Conservation (phyloP, 2,888 invertebrate species). For the Ornithoptera priamus region DNA sequence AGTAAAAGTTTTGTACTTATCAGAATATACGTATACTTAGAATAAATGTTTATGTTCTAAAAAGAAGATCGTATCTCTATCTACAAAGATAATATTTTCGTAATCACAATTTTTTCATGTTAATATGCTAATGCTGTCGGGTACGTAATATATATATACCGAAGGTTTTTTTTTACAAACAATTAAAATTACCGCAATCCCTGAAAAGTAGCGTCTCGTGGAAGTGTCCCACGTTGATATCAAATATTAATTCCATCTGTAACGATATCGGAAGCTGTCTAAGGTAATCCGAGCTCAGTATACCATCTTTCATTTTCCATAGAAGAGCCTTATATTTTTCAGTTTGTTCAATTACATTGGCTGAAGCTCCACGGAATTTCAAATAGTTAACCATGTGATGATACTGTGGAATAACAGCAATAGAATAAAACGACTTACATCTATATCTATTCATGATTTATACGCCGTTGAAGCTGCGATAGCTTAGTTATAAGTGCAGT, state of each 20-base stretch:
- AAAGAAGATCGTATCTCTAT: too few relatives aligned
- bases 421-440: background rate
- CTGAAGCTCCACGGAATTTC: slow-evolving; percentile 53
- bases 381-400: slow-evolving; percentile 66
- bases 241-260: slow-evolving; percentile 73
- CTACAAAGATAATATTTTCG: too few relatives aligned
- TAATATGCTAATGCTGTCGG: too few relatives aligned
- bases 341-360: slow-evolving; percentile 54
- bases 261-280: slow-evolving; percentile 59
- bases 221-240: slow-evolving; percentile 67
- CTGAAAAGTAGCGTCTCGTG: slow-evolving; percentile 64
- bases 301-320: slow-evolving; percentile 69
- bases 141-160: too few relatives aligned
- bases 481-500: too few relatives aligned
- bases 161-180: too few relatives aligned
- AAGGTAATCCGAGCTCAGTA: slow-evolving; percentile 54
- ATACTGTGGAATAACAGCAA: slow-evolving; percentile 45
- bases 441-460: too few relatives aligned
- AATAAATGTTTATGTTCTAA: too few relatives aligned
- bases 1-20: too few relatives aligned
- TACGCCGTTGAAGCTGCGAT: too few relatives aligned
- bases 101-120: too few relatives aligned
- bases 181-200: slow-evolving; percentile 49
- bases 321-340: slow-evolving; percentile 59
- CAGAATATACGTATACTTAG: too few relatives aligned